phyloP scores from a whole-genome alignment of 2,113 vertebrate species.

The Opisthocomus hoazin region DNA sequence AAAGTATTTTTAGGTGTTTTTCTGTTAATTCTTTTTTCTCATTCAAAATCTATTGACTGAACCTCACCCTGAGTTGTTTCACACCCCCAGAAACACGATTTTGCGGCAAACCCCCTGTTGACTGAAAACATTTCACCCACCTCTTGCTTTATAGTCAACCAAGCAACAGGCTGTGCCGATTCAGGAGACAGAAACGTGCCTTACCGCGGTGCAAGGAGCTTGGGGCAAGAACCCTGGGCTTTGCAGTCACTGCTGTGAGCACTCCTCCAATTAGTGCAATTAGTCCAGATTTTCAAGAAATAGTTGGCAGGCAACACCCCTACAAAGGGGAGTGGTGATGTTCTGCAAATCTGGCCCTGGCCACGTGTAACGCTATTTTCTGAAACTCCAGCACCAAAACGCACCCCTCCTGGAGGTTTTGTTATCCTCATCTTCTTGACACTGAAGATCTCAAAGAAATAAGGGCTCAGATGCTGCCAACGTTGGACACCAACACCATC shows the following conservation, averaged over 20 bases:
- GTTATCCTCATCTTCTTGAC: not conserved
- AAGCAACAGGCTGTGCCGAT: not conserved
- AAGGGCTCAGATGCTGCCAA: not conserved
- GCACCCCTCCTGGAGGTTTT: rapidly evolving
- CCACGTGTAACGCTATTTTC: rapidly evolving
- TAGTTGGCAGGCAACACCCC: not conserved
- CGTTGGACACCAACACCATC: constrained; percentile 12
- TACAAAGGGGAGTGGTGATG: rapidly evolving
- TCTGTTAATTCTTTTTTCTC: not conserved
- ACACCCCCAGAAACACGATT: rapidly evolving
- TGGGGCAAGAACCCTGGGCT: not conserved
- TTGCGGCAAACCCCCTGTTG: not conserved
- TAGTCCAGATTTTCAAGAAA: not conserved
- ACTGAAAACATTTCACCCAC: not conserved
- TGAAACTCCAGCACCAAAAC: not conserved
- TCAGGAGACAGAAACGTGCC: not conserved
- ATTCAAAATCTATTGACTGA: not conserved
- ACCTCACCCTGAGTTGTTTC: not conserved
- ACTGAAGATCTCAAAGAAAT: not conserved
- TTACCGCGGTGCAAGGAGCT: rapidly evolving
- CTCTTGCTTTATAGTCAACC: not conserved
- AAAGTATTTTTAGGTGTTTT: not conserved
- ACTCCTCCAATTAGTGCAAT: not conserved
- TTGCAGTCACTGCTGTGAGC: not conserved
- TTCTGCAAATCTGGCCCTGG: not conserved